A percentile compares a stretch with the other conserved stretches of the same genome.
Conservation (phyloP, 2,113 vertebrate species). For the Lepidothrix coronata region DNA sequence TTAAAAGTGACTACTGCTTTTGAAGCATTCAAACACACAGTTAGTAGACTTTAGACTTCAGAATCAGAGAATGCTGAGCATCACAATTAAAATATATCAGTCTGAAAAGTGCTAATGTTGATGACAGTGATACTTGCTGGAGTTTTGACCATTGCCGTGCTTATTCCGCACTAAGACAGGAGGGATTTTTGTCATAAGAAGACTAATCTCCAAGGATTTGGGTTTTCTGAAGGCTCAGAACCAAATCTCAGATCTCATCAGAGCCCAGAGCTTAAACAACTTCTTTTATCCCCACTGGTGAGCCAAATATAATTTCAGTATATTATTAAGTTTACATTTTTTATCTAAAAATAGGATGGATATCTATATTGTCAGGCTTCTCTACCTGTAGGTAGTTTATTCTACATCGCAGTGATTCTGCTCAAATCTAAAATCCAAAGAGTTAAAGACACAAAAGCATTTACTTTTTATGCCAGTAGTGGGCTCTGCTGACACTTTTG, state of each 20-base stretch:
- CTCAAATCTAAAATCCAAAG: constrained; percentile 36
- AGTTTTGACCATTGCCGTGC: not conserved
- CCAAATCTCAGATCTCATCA: not conserved
- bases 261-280: not conserved
- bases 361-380: constrained; percentile 1
- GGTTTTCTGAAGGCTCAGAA: not conserved
- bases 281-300: not conserved
- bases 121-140: not conserved
- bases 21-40: not conserved
- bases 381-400: not conserved
- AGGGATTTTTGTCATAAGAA: not conserved
- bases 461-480: not conserved
- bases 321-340: constrained; percentile 12
- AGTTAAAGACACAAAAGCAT: constrained; percentile 14
- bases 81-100: not conserved
- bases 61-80: not conserved
- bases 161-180: not conserved
- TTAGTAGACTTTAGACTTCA: not conserved
- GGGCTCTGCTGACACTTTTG: constrained; percentile 49
- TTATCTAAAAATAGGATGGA: not conserved
- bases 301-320: not conserved
- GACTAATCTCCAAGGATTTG: not conserved
- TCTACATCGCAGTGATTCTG: constrained; percentile 22
- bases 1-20: not conserved
- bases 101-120: not conserved